Conservation (phyloP, 2,797 vertebrate genomes). For the Poecile montanus region DNA sequence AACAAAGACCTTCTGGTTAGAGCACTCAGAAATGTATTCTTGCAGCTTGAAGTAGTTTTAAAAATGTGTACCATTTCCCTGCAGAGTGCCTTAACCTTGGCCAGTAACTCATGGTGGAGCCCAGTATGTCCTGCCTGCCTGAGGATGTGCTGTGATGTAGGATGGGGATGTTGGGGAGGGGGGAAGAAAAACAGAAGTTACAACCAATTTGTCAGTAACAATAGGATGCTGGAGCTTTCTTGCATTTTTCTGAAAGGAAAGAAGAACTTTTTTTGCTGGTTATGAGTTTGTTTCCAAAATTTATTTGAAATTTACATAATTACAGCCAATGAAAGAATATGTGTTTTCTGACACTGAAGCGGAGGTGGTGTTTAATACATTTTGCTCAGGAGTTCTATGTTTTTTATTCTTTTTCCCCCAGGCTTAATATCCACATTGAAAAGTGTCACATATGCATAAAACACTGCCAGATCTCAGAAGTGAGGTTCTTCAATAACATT, state of each 20-base stretch:
- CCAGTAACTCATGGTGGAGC: rapidly evolving
- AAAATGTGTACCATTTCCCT: background rate
- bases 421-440: background rate
- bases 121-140: background rate
- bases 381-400: background rate
- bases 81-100: background rate
- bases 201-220: rapidly evolving
- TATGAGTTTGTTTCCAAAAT: background rate
- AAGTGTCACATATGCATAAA: background rate
- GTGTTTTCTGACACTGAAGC: background rate
- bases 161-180: rapidly evolving
- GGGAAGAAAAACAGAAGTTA: background rate
- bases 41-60: background rate
- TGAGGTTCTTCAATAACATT: background rate
- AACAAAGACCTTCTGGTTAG: background rate
- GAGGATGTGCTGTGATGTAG: background rate
- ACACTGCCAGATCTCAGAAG: background rate
- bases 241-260: background rate
- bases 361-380: background rate
- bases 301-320: background rate
- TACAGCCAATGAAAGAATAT: background rate
- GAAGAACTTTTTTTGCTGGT: background rate
- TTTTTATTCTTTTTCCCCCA: rapidly evolving
- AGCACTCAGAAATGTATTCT: background rate
- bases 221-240: background rate